Conservation (phyloP, 92 coral and sea anemone genomes). For the Scolanthus callimorphus region DNA sequence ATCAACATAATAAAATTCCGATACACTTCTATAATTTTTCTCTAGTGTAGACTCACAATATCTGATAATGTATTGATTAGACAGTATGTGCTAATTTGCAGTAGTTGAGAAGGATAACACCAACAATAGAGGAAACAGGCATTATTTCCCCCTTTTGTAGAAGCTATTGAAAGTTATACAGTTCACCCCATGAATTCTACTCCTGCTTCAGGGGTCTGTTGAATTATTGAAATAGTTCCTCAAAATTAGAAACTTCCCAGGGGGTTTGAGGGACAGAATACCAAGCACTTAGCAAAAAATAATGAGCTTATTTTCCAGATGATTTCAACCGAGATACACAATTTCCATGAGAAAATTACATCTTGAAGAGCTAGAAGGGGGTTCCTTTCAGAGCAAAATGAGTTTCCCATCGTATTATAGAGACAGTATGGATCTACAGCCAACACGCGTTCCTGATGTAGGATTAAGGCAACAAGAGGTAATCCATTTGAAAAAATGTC, state of each 20-base stretch:
- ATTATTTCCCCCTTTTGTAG: not conserved
- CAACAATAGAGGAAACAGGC: not conserved
- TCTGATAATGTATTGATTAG: too few species aligned
- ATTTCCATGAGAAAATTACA: not conserved
- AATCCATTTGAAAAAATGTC: too few species aligned
- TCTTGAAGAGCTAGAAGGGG: not conserved
- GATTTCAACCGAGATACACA: not conserved
- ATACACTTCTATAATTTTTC: too few species aligned
- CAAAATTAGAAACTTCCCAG: not conserved
- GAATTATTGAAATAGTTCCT: not conserved
- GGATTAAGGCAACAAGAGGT: too few species aligned
- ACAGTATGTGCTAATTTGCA: too few species aligned
- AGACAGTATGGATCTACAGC: not conserved
- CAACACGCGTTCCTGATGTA: too few species aligned
- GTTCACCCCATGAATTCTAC: not conserved
- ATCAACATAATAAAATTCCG: too few species aligned
- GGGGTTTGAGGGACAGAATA: not conserved
- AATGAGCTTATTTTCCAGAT: not conserved
- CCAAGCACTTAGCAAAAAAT: not conserved
- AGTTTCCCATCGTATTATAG: not conserved
- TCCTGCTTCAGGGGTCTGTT: constrained; percentile 1
- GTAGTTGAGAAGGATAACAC: too few species aligned
- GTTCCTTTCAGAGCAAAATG: not conserved
- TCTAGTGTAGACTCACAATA: too few species aligned
- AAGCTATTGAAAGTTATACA: not conserved